Evolutionary conservation across 2,797 vertebrate species (phyloP).

Genomic region (Poecilia picta): DNA sequence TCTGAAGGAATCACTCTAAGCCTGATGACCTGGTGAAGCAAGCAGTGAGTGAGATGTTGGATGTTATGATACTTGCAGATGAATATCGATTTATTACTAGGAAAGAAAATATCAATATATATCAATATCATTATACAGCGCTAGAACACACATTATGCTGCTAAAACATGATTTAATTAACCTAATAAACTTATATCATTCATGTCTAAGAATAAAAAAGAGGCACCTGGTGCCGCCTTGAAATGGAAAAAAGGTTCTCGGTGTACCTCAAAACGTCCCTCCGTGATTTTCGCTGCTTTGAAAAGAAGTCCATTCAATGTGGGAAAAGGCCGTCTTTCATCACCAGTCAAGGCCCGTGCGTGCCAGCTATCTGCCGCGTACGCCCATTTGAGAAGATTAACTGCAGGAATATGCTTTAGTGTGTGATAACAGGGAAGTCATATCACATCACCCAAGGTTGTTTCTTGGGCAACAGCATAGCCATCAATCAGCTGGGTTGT

Average conservation of each 20-base stretch:
- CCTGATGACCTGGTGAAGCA: no score
- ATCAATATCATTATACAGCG: no score
- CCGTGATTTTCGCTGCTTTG: slow-evolving; percentile 41
- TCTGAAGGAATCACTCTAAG: no score
- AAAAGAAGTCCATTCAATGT: slow-evolving; percentile 53
- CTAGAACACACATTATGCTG: neutral
- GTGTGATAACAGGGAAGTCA: slow-evolving; percentile 73
- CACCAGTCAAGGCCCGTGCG: slow-evolving; percentile 59
- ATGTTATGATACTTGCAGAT: no score
- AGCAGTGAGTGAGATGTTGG: no score
- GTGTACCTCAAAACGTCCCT: slow-evolving; percentile 22
- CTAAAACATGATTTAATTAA: neutral
- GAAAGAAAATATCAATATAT: no score
- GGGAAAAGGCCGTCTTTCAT: slow-evolving; percentile 63
- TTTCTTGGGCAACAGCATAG: slow-evolving; percentile 75
- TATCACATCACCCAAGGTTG: slow-evolving; percentile 75
- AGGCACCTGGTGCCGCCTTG: neutral
- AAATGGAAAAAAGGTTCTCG: slow-evolving; percentile 2
- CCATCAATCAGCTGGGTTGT: slow-evolving; percentile 76
- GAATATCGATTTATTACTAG: no score
- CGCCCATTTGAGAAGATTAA: slow-evolving; percentile 75
- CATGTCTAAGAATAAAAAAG: neutral
- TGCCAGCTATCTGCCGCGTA: slow-evolving; percentile 52
- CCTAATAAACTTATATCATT: neutral
- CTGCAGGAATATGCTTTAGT: slow-evolving; percentile 73